Conservation (phyloP, 2,113 vertebrate species). For the Carettochelys insculpta region DNA sequence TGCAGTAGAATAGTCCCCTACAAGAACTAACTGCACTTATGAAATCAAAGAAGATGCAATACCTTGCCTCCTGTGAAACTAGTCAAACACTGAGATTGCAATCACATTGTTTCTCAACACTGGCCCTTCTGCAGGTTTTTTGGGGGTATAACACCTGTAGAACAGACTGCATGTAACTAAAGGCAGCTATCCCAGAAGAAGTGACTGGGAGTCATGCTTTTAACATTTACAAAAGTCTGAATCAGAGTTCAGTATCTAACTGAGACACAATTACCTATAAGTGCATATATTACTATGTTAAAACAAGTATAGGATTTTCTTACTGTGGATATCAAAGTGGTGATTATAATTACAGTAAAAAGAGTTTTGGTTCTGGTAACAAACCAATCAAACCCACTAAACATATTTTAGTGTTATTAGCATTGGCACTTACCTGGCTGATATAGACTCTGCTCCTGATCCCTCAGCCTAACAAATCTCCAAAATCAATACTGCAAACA, state of each 20-base stretch:
- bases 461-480: constrained; percentile 52
- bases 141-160: neutral
- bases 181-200: neutral
- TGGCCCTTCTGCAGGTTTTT: neutral
- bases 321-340: neutral
- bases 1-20: neutral
- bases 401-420: neutral
- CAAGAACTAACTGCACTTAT: neutral
- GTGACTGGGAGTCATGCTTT: neutral
- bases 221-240: neutral
- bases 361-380: neutral
- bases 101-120: neutral
- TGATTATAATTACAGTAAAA: accelerated
- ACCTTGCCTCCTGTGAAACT: neutral
- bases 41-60: neutral
- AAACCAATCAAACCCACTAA: neutral
- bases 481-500: constrained; percentile 43
- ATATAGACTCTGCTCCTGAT: neutral
- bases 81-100: neutral
- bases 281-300: neutral
- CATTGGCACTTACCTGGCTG: constrained; percentile 69
- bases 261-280: neutral
- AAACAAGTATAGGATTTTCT: neutral
- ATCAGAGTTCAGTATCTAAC: neutral
- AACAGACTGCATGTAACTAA: neutral